Base-by-base conservation (phyloP, 37 sponge, comb jelly and placozoan genomes). In the Cliona cf. orientalis region DNA sequence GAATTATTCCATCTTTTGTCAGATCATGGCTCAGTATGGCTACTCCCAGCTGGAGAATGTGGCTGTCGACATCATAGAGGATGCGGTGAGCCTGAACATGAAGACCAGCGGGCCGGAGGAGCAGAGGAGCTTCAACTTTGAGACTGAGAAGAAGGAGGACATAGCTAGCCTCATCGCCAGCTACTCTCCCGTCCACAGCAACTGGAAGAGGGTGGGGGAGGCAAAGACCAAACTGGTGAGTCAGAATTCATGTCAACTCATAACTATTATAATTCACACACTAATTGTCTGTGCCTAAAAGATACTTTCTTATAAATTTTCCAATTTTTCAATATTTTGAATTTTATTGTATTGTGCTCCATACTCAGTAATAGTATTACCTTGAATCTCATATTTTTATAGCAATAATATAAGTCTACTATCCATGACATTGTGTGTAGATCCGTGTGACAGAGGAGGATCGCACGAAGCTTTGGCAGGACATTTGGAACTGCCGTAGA, bases 151-250 rank as follows among this genome's bases (percentile, higher is more conserved):
- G 75, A 97, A 95, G 44, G 95, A 97, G 67, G 95, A 94, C 76
- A 89, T 97, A 69, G 97, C 97, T 32, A 91, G 81, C 66, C 80
- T 97, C 46, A 95, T 97, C 59, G 95, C 95, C 38, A 91, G 92
- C 80, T 97, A 97, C 76, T 97, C 97, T 1, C 97, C 97, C 7
- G 56, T 69, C 0, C 97, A 97, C 83, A 88, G 87, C 74, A 97
- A 92, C 84, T 94, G 93, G 94, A 86, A 86, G 46, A 58, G 93
- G 53, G 93, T 97, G 1, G 95, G 95, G 41, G 97, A 92, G 42
- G 81, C 75, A 31, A 87, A 87, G 53, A 79, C 75, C 23, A 91
- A 83, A 81, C 59, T 38, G 43, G 97, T 91, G 46, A 74, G 81
- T n/a, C n/a, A n/a, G n/a, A n/a, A n/a, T n/a, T n/a, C n/a, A n/a